These are phyloP conservation scores for Venustoraphidia nigricollis DNA, from an alignment of 2,888 invertebrate genomes.

Conservation along the genomic window DNA sequence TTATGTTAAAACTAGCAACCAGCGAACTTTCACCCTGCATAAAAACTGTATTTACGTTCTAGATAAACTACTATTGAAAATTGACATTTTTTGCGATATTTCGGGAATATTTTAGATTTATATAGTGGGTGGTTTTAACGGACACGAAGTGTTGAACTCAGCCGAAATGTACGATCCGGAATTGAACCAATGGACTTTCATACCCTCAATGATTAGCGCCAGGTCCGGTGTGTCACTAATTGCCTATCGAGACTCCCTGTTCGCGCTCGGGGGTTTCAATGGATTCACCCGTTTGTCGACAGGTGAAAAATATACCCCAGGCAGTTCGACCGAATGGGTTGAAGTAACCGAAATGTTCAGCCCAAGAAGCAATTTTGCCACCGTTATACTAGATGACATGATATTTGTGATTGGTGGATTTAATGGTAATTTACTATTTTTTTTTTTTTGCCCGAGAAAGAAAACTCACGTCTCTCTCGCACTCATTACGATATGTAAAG, in stretches of 20 bases:
- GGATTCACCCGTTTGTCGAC: slow-evolving; percentile 53
- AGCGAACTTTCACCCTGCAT: too few relatives aligned
- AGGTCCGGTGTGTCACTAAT: slow-evolving; percentile 64
- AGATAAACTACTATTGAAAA: too few relatives aligned
- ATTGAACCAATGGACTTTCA: slow-evolving; percentile 56
- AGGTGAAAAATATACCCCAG: slow-evolving; percentile 33
- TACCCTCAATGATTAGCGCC: slow-evolving; percentile 52
- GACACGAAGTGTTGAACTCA: slow-evolving; percentile 55
- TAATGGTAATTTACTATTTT: slow-evolving; percentile 38
- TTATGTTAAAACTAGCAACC: too few relatives aligned
- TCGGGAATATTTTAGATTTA: slow-evolving; percentile 35
- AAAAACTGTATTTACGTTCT: too few relatives aligned
- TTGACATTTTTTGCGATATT: too few relatives aligned
- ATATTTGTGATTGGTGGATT: slow-evolving; percentile 76
- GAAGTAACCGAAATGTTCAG: slow-evolving; percentile 56
- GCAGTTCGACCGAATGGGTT: slow-evolving; percentile 43
- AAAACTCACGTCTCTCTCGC: too few relatives aligned
- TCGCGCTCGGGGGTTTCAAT: slow-evolving; percentile 70
- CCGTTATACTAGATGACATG: slow-evolving; percentile 55
- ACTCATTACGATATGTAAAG: too few relatives aligned
- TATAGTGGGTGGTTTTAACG: slow-evolving; percentile 70
- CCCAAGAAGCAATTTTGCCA: slow-evolving; percentile 68
- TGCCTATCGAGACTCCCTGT: slow-evolving; percentile 47
- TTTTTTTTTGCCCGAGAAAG: too few relatives aligned
- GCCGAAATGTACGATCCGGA: slow-evolving; percentile 59